These are phyloP conservation scores for Caenorhabditis plicata DNA, from an alignment of 2,888 invertebrate genomes.

Conservation along the genomic window DNA sequence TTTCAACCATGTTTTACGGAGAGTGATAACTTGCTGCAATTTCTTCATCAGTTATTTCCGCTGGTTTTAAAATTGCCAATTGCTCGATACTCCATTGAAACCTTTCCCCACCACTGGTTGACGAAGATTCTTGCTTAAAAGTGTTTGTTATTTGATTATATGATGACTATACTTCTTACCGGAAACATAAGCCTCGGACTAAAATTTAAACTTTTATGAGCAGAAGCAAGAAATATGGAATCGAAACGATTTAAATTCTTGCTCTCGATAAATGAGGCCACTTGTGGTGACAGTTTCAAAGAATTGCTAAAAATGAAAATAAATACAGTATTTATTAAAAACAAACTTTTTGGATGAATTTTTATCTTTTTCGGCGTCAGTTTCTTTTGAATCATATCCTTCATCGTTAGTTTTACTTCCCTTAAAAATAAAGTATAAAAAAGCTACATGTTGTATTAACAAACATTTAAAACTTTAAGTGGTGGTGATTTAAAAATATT, in stretches of 20 bases:
- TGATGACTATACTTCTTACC: slow-evolving; percentile 1
- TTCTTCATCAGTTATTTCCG: slow-evolving; percentile 40
- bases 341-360: not conserved
- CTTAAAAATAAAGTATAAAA: too few relatives aligned
- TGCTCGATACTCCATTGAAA: slow-evolving; percentile 40
- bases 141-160: not conserved
- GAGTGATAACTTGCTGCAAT: slow-evolving; percentile 29
- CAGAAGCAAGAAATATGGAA: slow-evolving; percentile 10
- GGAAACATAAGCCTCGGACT: slow-evolving; percentile 24
- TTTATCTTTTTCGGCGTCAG: slow-evolving; percentile 1
- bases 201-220: slow-evolving; percentile 32
- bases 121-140: slow-evolving; percentile 15
- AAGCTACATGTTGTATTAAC: too few relatives aligned
- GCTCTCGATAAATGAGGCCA: slow-evolving; percentile 24
- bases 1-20: slow-evolving; percentile 17
- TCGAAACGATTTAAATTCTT: slow-evolving; percentile 24
- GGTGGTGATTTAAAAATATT: slow-evolving; percentile 17
- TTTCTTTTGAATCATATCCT: too few relatives aligned
- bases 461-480: not conserved
- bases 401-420: too few relatives aligned
- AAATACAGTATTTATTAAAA: not conserved
- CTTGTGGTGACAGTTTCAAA: slow-evolving; percentile 10
- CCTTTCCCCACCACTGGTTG: slow-evolving; percentile 14
- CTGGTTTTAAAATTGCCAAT: slow-evolving; percentile 34
- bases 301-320: slow-evolving; percentile 6